Evolutionary conservation across 2,888 invertebrate genomes (phyloP).

Genomic region (Apeira syringaria): DNA sequence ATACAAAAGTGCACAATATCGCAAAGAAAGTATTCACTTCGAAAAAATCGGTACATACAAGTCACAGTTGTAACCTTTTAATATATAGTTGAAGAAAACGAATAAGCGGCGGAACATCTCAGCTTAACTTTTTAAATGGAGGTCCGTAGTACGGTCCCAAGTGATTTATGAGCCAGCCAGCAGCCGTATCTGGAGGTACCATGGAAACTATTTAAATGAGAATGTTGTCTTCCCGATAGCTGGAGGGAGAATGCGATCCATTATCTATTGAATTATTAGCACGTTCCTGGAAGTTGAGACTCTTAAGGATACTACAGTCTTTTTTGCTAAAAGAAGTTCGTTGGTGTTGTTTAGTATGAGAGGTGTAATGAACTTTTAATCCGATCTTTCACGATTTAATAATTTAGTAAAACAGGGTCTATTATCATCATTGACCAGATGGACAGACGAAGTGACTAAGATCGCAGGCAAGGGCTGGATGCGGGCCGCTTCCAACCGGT

Average conservation of each 20-base stretch:
- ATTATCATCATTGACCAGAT: no score
- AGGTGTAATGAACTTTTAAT: no score
- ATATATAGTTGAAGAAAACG: background rate
- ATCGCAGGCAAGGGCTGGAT: no score
- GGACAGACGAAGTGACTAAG: no score
- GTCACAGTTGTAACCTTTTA: slow-evolving; percentile 24
- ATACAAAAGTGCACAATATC: no score
- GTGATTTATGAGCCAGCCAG: slow-evolving; percentile 45
- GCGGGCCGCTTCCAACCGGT: no score
- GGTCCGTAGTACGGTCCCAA: slow-evolving; percentile 36
- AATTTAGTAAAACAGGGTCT: no score
- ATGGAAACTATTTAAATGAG: slow-evolving; percentile 72
- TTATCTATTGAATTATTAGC: slow-evolving; percentile 55
- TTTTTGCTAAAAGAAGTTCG: background rate
- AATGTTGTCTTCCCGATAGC: slow-evolving; percentile 61
- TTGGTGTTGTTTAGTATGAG: background rate
- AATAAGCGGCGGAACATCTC: slow-evolving; percentile 37
- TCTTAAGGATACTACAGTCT: slow-evolving; percentile 3
- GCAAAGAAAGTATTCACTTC: no score
- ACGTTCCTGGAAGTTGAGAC: slow-evolving; percentile 19
- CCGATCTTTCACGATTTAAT: no score
- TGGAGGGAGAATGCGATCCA: slow-evolving; percentile 37
- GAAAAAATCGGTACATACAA: background rate
- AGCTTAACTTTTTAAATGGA: slow-evolving; percentile 63
- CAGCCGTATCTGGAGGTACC: slow-evolving; percentile 44